phyloP scores from a whole-genome alignment of 2,113 vertebrate genomes.

The Solea solea region DNA sequence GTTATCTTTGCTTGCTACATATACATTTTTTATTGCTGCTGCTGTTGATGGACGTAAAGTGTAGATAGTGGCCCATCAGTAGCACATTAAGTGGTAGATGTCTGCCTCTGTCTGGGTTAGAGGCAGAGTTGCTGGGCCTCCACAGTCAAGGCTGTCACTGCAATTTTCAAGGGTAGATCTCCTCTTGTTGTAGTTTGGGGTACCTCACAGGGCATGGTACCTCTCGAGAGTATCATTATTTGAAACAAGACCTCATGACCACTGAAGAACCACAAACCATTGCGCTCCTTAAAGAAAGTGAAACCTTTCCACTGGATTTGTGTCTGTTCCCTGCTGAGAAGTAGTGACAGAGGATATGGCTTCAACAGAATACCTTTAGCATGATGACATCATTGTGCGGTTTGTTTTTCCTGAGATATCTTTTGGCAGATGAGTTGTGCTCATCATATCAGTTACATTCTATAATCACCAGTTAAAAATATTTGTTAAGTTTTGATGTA shows the following conservation, averaged over 20 bases:
- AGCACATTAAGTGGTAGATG: constrained; percentile 14
- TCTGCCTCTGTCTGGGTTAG: constrained; percentile 11
- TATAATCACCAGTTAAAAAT: constrained; percentile 42
- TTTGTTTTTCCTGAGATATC: constrained; percentile 24
- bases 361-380: constrained; percentile 71
- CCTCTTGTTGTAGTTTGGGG: constrained; percentile 17
- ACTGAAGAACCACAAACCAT: constrained; percentile 49
- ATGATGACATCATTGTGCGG: constrained; percentile 45
- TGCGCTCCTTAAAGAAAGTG: constrained; percentile 84
- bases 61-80: constrained; percentile 10
- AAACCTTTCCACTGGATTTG: constrained; percentile 83
- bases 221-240: constrained; percentile 78
- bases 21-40: neutral
- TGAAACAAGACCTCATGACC: constrained; percentile 73
- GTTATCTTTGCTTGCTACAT: neutral
- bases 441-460: constrained; percentile 41
- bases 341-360: constrained; percentile 77
- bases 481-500: constrained; percentile 15
- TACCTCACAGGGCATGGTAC: constrained; percentile 26
- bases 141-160: constrained; percentile 43
- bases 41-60: constrained; percentile 1
- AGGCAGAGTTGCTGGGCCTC: constrained; percentile 9
- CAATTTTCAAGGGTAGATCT: constrained; percentile 26
- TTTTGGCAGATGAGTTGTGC: neutral
- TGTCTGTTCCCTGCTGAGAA: constrained; percentile 82